phyloP scores from a whole-genome alignment of 2,797 vertebrate genomes.

The Rousettus madagascariensis region DNA sequence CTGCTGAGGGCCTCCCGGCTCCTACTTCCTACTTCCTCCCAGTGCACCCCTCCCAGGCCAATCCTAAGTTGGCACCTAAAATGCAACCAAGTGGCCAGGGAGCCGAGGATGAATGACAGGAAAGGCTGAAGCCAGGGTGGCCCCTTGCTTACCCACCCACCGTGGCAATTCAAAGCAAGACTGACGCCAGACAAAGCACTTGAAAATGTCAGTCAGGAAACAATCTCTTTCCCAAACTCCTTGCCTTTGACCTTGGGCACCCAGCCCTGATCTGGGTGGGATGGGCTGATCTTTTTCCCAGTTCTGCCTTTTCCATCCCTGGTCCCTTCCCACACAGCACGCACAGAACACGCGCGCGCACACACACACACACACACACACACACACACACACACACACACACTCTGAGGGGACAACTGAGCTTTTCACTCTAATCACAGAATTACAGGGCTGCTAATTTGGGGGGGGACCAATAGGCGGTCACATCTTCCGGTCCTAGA shows the following conservation, averaged over 20 bases:
- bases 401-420: neutral
- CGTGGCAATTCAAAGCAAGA: conserved; percentile 31
- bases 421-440: neutral
- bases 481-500: neutral
- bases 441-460: neutral
- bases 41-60: neutral
- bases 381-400: neutral
- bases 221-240: conserved; percentile 42
- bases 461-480: neutral
- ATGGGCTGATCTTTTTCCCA: neutral
- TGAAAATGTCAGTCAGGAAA: conserved; percentile 25
- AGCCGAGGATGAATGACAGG: conserved; percentile 48
- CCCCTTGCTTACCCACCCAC: neutral
- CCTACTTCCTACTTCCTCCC: too few species aligned
- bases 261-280: neutral
- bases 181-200: conserved; percentile 60
- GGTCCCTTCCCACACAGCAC: neutral
- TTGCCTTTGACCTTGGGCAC: conserved; percentile 39
- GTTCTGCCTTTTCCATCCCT: neutral
- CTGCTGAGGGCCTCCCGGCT: neutral
- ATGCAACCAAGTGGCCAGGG: neutral
- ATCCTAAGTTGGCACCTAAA: neutral
- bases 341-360: neutral
- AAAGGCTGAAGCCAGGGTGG: conserved; percentile 39
- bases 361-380: neutral